Base-by-base conservation (phyloP, 2,113 vertebrate species). In the Murina feae region DNA sequence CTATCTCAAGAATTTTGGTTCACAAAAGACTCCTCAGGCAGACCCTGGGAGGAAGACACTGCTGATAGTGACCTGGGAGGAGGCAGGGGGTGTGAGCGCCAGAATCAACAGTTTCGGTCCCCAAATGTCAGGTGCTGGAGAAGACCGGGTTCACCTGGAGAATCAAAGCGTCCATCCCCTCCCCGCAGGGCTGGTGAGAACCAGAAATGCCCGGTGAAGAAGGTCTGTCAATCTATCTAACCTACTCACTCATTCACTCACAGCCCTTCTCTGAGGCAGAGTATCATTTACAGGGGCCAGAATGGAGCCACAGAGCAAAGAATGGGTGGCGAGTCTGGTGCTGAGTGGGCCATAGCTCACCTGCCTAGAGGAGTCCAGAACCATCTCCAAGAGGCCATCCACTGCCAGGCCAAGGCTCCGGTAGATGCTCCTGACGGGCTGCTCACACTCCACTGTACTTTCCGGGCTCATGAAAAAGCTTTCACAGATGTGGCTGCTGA, bases 381-480 rank as follows among this genome's bases (percentile, higher is more conserved):
- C 98, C 95, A 99, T 98, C 8, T 99, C 99, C 93, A 99, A 97
- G 32, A 99, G 98, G 44, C 98, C 98, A 55, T 99, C 98, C 47
- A 99, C 99, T 0, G 99, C 98, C 25, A 97, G 91, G 39, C 96
- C 98, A 23, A 99, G 98, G 68, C 98, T 98, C 86, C 80, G 97
- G 83, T 98, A 98, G 23, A 99, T 98, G 44, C 95, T 98, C 69
- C 98, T 94, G 32, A 99, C 95, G 0, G 98, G 96, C 68, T 99
- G 99, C 96, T 99, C 99, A 72, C 98, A 98, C 44, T 98, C 99
- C 82, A 97, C 96, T 0, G 95, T 98, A 86, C 98, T 68, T 39
- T 99, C 99, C 0, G 99, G 98, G 86, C 98, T 98, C 68, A 97
- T 79, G 78, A 99, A 98, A 92, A 99, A 95, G 94, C 99, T 99